Percentiles rank a stretch among this genome's conserved stretches.
Conservation (phyloP, 2,888 invertebrate genomes). For the Eilema sororculum region DNA sequence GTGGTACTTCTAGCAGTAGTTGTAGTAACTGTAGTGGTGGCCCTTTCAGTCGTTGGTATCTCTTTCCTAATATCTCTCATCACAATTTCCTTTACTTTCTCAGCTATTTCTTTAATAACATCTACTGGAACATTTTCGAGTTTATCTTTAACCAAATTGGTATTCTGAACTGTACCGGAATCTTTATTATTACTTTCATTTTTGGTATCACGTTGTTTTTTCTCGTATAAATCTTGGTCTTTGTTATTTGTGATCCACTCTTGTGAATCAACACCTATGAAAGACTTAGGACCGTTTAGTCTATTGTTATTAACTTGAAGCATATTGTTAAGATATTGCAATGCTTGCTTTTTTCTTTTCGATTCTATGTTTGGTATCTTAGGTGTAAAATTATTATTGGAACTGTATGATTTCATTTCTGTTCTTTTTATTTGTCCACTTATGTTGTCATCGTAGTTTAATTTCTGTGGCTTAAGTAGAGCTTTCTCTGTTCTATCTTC, state of each 20-base stretch:
- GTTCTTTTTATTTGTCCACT: neutral
- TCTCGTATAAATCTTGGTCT: neutral
- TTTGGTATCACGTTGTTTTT: neutral
- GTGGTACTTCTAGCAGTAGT: conserved; percentile 22
- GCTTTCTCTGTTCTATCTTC: conserved; percentile 1
- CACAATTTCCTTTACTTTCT: conserved; percentile 68
- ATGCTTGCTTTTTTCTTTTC: conserved; percentile 11
- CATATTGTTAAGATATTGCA: conserved; percentile 18
- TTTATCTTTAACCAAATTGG: neutral
- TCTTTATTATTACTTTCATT: conserved; percentile 5
- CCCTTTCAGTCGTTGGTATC: conserved; percentile 38
- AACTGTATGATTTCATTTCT: neutral
- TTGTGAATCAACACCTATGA: conserved; percentile 5
- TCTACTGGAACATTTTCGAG: conserved; percentile 26
- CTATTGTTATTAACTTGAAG: conserved; percentile 12
- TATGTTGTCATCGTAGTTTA: conserved; percentile 5
- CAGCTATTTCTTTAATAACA: conserved; percentile 68
- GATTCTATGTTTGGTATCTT: neutral
- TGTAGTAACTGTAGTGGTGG: conserved; percentile 32
- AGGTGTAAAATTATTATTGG: conserved; percentile 3
- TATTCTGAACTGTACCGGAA: neutral
- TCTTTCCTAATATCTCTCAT: conserved; percentile 65
- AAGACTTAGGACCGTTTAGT: neutral
- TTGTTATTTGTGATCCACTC: neutral
- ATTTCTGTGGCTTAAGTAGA: neutral